Percentiles rank a stretch among this genome's conserved stretches.
Evolutionary conservation across 2,888 invertebrate species (phyloP).

Genomic region (Dioctria linearis): DNA sequence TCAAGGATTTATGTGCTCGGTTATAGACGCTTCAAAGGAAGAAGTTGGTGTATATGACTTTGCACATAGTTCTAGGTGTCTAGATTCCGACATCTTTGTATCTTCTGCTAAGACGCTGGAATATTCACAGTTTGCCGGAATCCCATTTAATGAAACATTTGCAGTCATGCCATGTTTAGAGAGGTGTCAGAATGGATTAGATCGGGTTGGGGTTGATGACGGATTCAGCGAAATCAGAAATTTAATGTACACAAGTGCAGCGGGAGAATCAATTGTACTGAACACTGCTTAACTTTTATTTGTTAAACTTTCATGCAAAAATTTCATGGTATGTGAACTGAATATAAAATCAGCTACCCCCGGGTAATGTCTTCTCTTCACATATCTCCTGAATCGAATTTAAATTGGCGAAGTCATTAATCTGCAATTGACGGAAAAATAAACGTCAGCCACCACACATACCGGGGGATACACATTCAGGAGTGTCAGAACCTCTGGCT

Average conservation of each 20-base stretch:
- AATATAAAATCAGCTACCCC: not conserved
- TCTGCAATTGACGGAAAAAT: not conserved
- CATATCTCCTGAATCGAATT: not conserved
- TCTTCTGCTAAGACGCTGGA: slow-evolving; percentile 20
- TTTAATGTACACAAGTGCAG: slow-evolving; percentile 11
- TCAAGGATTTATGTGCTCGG: slow-evolving; percentile 49
- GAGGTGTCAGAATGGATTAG: slow-evolving; percentile 33
- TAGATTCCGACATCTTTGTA: slow-evolving; percentile 18
- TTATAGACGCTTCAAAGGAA: slow-evolving; percentile 43
- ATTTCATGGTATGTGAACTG: not conserved
- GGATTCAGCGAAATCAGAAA: slow-evolving; percentile 38
- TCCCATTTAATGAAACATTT: slow-evolving; percentile 45
- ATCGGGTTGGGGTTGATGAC: slow-evolving; percentile 39
- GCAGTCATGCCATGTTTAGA: slow-evolving; percentile 45
- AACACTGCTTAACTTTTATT: no score
- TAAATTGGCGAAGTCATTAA: not conserved
- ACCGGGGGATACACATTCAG: not conserved
- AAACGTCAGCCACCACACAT: not conserved
- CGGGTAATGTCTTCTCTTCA: not conserved
- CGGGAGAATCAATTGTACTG: slow-evolving; percentile 20
- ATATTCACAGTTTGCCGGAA: slow-evolving; percentile 45
- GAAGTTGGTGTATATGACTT: not conserved
- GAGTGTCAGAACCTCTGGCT: slow-evolving; percentile 2
- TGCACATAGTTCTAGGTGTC: not conserved
- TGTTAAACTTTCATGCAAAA: not conserved